Evolutionary conservation across 2,113 vertebrate genomes (phyloP).

Genomic region (Sarotherodon lohbergeri): DNA sequence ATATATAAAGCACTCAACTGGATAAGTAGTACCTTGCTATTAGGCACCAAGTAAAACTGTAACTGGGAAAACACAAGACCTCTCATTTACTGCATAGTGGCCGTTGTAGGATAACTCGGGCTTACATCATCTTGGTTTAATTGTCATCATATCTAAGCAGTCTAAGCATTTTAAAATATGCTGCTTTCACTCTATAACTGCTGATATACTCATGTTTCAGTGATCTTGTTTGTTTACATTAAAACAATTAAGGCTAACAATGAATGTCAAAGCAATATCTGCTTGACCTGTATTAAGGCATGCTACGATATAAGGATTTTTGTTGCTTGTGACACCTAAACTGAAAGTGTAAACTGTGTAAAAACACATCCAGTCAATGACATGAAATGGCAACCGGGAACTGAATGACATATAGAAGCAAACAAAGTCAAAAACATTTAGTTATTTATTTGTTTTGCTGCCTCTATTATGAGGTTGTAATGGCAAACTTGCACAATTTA

Average conservation of each 20-base stretch:
- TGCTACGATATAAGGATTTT: background rate
- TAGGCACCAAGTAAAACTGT: background rate
- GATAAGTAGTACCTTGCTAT: background rate
- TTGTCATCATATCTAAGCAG: background rate
- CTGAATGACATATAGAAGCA: background rate
- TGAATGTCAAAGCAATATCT: fast-evolving
- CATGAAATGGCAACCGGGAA: background rate
- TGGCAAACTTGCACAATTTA: background rate
- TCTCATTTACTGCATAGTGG: background rate
- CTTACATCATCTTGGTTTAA: fast-evolving
- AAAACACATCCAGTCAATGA: background rate
- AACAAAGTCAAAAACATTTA: background rate
- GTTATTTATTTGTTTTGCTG: background rate
- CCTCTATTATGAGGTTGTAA: fast-evolving
- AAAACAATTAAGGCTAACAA: background rate
- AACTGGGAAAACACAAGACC: background rate
- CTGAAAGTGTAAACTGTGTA: background rate
- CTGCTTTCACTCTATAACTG: background rate
- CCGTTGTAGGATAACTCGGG: background rate
- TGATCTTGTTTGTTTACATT: background rate
- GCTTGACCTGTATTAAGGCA: background rate
- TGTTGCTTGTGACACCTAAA: background rate
- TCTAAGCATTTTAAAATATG: background rate
- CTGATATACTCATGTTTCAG: background rate
- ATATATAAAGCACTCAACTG: background rate